phyloP scores from a whole-genome alignment of 2,113 vertebrate species.

The Sminthopsis crassicaudata region DNA sequence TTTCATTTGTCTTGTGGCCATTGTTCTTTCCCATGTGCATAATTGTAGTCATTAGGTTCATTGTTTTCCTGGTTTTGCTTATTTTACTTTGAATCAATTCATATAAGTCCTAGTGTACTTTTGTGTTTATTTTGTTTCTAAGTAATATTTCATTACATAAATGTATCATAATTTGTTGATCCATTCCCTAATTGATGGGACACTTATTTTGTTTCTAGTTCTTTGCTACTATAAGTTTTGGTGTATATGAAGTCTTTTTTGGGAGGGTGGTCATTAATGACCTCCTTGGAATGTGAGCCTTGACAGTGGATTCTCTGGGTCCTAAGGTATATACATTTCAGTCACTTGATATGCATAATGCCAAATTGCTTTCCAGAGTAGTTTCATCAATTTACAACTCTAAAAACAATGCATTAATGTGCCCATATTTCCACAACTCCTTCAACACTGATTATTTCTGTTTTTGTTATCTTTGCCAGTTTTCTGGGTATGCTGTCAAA shows the following conservation, averaged over 20 bases:
- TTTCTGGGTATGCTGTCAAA: neutral
- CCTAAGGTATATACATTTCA: neutral
- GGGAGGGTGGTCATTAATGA: neutral
- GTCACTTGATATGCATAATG: neutral
- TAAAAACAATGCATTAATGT: neutral
- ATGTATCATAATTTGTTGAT: neutral
- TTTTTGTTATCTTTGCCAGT: neutral
- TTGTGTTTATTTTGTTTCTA: no score
- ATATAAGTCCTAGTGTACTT: no score
- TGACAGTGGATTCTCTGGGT: neutral
- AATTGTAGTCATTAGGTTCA: no score
- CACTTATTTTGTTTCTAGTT: neutral
- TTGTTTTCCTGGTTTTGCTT: no score
- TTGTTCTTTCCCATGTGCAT: no score
- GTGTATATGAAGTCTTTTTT: neutral
- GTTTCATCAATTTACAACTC: neutral
- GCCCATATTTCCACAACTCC: neutral
- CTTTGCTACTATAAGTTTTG: neutral
- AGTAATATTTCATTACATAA: no score
- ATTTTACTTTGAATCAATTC: no score
- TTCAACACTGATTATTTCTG: neutral
- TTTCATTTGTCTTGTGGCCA: no score
- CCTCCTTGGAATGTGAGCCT: neutral
- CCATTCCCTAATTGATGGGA: neutral
- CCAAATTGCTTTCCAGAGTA: neutral